Percentiles rank a stretch among this genome's conserved stretches.
Evolutionary conservation across 2,113 vertebrate genomes (phyloP).

Genomic region (Pantherophis guttatus): DNA sequence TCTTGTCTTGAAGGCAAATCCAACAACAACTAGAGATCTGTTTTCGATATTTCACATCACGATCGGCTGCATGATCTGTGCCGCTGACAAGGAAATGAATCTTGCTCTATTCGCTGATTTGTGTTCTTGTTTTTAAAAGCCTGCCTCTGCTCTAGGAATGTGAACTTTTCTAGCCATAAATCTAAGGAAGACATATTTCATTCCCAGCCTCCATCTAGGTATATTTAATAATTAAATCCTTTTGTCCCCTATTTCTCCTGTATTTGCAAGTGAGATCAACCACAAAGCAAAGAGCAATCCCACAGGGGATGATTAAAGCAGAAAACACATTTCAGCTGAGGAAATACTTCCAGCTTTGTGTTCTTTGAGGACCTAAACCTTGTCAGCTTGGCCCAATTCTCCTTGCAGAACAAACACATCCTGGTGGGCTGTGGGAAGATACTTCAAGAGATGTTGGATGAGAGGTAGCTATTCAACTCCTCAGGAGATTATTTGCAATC

Average conservation of each 20-base stretch:
- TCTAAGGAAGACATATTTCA: background rate
- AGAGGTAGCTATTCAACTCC: background rate
- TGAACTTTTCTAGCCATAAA: background rate
- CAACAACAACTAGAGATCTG: background rate
- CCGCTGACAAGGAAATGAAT: background rate
- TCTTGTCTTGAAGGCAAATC: background rate
- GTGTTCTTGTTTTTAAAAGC: background rate
- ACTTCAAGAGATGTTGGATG: background rate
- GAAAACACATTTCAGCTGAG: background rate
- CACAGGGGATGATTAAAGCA: rapidly evolving
- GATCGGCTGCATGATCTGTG: background rate
- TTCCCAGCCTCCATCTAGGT: background rate
- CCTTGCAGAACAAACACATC: background rate
- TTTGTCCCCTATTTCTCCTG: background rate
- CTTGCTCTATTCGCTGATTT: background rate
- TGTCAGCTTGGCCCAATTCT: background rate
- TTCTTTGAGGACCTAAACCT: background rate
- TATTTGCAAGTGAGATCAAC: background rate
- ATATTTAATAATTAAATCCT: background rate
- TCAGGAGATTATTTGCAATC: background rate
- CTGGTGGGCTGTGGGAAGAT: background rate
- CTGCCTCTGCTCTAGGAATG: background rate
- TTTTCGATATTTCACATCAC: background rate
- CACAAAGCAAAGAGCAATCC: background rate
- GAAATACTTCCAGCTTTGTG: background rate